Evolutionary conservation across 2,797 vertebrate genomes (phyloP).

Genomic region (Varecia variegata): DNA sequence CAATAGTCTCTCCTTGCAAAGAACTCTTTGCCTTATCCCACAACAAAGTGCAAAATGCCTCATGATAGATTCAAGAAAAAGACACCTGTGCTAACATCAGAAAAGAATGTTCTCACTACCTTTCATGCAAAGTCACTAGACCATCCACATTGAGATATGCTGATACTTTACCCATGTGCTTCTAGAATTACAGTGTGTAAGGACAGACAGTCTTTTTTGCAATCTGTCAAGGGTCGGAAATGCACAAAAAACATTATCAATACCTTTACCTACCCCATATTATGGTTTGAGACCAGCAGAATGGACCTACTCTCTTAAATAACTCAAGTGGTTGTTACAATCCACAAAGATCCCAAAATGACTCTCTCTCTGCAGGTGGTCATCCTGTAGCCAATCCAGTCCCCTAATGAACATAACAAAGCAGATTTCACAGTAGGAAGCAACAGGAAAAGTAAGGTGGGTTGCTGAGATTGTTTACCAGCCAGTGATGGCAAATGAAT

Average conservation of each 20-base stretch:
- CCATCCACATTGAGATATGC: neutral
- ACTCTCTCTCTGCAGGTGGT: neutral
- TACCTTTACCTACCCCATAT: neutral
- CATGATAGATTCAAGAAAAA: neutral
- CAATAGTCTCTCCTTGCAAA: neutral
- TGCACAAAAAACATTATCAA: neutral
- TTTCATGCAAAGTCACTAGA: neutral
- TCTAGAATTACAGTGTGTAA: neutral
- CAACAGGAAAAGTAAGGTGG: neutral
- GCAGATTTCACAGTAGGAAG: constrained; percentile 46
- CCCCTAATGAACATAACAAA: constrained; percentile 13
- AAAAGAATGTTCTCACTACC: neutral
- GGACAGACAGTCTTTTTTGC: neutral
- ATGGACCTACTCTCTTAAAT: constrained; percentile 9
- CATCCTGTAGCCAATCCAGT: neutral
- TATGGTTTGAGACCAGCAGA: neutral
- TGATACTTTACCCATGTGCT: neutral
- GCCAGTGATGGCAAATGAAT: constrained; percentile 10
- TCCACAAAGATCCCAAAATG: constrained; percentile 23
- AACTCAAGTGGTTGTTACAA: neutral
- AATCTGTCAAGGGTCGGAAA: neutral
- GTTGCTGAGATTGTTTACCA: neutral
- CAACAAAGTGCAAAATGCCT: constrained; percentile 1
- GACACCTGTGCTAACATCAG: neutral
- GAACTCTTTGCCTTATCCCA: neutral